A percentile compares a stretch with the other conserved stretches of the same genome.
Conservation (phyloP, 1,140 invertebrate species). For the Ylistrum balloti region DNA sequence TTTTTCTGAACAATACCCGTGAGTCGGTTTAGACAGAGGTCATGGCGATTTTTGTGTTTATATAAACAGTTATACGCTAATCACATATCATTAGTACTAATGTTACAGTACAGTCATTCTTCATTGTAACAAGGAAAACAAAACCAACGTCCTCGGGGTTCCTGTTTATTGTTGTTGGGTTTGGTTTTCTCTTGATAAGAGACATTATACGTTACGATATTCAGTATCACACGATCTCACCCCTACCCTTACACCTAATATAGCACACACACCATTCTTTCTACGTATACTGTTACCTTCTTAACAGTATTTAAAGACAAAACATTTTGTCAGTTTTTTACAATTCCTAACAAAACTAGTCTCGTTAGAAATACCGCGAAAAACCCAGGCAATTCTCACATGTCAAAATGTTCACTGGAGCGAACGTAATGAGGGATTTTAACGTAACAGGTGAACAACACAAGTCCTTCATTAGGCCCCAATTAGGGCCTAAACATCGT, state of each 20-base stretch:
- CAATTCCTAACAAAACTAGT: not conserved
- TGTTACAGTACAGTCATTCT: not conserved
- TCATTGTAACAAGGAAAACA: not conserved
- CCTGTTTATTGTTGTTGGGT: not conserved
- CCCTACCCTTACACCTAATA: not conserved
- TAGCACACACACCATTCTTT: not conserved
- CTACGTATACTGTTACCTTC: not conserved
- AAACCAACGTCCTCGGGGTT: not conserved
- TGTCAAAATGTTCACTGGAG: not conserved
- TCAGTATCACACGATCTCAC: not conserved
- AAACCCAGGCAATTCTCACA: not conserved
- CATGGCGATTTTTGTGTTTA: not conserved
- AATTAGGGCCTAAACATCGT: constrained; percentile 11
- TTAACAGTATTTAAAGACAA: constrained; percentile 7
- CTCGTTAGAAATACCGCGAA: not conserved
- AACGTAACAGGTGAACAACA: not conserved
- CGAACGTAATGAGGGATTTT: not conserved
- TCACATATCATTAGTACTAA: not conserved
- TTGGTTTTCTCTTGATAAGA: no score
- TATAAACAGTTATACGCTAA: not conserved
- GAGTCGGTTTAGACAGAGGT: not conserved
- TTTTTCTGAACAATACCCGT: not conserved
- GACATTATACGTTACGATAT: no score
- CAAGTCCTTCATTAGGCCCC: not conserved
- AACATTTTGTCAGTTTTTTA: not conserved